These are phyloP conservation scores for Heteractis magnifica DNA, from an alignment of 92 coral and sea anemone genomes.

Conservation along the genomic window DNA sequence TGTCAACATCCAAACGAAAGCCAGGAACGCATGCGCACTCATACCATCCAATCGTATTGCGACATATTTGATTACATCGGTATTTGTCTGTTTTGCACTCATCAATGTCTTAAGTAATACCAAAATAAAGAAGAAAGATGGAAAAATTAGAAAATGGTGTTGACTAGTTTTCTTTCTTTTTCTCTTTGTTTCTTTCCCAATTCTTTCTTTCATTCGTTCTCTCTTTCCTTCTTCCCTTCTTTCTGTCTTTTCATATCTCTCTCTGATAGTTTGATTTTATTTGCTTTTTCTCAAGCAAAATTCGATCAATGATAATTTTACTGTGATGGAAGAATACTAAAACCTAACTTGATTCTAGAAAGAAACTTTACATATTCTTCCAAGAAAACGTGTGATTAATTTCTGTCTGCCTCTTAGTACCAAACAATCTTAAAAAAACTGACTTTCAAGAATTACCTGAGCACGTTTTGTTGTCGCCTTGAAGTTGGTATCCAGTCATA, in stretches of 20 bases:
- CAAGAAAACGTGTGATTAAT: too few species aligned
- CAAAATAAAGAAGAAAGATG: not conserved
- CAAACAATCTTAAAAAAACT: not conserved
- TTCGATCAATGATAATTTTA: too few species aligned
- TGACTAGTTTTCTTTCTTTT: not conserved
- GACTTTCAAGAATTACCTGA: conserved; percentile 19
- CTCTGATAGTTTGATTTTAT: too few species aligned
- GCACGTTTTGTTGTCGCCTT: conserved; percentile 38
- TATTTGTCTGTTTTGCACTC: conserved; percentile 19
- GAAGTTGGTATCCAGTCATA: conserved; percentile 28
- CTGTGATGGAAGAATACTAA: too few species aligned
- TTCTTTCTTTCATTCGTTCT: conserved; percentile 9
- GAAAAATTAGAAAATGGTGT: not conserved
- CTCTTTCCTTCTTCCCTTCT: conserved; percentile 57
- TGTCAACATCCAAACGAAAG: conserved; percentile 29
- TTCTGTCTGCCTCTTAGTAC: too few species aligned
- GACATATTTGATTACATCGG: conserved; percentile 37
- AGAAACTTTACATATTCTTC: too few species aligned
- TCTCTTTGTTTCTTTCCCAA: not conserved
- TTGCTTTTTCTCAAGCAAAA: too few species aligned
- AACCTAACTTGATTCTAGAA: too few species aligned
- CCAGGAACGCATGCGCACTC: conserved; percentile 32
- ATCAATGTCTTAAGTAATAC: conserved; percentile 27
- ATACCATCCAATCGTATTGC: conserved; percentile 42
- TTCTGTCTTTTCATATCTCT: too few species aligned